A percentile compares a stretch with the other conserved stretches of the same genome.
These are phyloP conservation scores for Ceyx melanurus DNA, from an alignment of 2,113 vertebrate species.

Conservation along the genomic window DNA sequence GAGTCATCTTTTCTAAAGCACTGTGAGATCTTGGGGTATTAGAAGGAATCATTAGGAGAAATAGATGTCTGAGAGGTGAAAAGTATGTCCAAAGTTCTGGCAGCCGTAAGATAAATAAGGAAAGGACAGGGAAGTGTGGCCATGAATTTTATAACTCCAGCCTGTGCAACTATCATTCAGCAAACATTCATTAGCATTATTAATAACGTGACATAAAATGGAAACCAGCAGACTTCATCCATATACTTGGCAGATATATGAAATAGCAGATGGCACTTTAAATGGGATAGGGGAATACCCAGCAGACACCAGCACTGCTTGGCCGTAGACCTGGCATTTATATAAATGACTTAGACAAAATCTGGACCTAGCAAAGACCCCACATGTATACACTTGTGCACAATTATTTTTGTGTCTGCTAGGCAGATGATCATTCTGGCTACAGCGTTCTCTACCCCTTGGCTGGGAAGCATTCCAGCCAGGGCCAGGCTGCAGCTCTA, in stretches of 20 bases:
- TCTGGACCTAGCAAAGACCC: slow-evolving; percentile 4
- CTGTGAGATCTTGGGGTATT: neutral
- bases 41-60: neutral
- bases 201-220: slow-evolving; percentile 29
- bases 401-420: slow-evolving; percentile 27
- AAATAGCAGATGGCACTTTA: slow-evolving; percentile 45
- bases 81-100: neutral
- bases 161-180: neutral
- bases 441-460: neutral
- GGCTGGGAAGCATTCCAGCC: neutral
- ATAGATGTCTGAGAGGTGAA: slow-evolving; percentile 26
- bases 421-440: neutral
- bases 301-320: neutral
- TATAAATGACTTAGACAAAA: slow-evolving; percentile 7
- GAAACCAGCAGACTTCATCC: slow-evolving; percentile 31
- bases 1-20: neutral
- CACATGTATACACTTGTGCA: slow-evolving; percentile 21
- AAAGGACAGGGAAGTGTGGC: neutral
- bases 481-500: neutral
- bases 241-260: slow-evolving; percentile 33
- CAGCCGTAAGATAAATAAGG: neutral
- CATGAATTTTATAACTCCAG: neutral
- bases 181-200: slow-evolving; percentile 37
- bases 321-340: neutral
- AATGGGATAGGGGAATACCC: slow-evolving; percentile 21